Conservation (phyloP, 2,888 invertebrate genomes). For the Diarsia rubi region DNA sequence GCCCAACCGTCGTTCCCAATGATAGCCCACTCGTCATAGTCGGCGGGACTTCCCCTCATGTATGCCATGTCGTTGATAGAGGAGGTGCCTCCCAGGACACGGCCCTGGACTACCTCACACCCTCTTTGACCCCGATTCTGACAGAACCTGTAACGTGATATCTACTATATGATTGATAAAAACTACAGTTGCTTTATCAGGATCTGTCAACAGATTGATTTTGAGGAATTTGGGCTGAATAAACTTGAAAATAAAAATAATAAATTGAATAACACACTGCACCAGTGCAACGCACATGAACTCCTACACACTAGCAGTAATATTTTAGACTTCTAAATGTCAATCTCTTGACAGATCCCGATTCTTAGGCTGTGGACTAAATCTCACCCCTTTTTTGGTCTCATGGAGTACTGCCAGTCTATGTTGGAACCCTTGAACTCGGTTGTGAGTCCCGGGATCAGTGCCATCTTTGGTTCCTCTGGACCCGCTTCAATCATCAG, state of each 20-base stretch:
- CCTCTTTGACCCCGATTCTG: slow-evolving; percentile 80
- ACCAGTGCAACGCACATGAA: not conserved
- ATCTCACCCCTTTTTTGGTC: slow-evolving; percentile 85
- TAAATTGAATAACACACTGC: not conserved
- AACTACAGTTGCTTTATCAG: slow-evolving; percentile 64
- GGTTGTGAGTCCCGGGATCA: slow-evolving; percentile 86
- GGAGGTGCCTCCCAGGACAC: slow-evolving; percentile 86
- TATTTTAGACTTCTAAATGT: slow-evolving; percentile 20
- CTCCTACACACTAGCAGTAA: not conserved
- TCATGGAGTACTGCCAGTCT: slow-evolving; percentile 86
- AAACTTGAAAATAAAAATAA: not conserved
- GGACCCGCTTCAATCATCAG: slow-evolving; percentile 85
- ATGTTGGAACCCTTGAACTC: slow-evolving; percentile 84
- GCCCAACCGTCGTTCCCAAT: slow-evolving; percentile 87
- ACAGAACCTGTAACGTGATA: slow-evolving; percentile 83
- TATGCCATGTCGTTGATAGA: slow-evolving; percentile 88
- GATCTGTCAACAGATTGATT: slow-evolving; percentile 60
- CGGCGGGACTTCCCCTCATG: slow-evolving; percentile 86
- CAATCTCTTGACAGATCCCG: slow-evolving; percentile 65
- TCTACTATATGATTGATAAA: slow-evolving; percentile 72
- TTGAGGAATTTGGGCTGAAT: slow-evolving; percentile 10
- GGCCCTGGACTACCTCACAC: slow-evolving; percentile 86
- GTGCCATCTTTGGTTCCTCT: slow-evolving; percentile 85
- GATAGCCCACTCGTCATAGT: slow-evolving; percentile 87
- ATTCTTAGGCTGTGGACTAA: slow-evolving; percentile 21